Evolutionary conservation across 2,888 invertebrate species (phyloP).

Genomic region (Papilio protenor): DNA sequence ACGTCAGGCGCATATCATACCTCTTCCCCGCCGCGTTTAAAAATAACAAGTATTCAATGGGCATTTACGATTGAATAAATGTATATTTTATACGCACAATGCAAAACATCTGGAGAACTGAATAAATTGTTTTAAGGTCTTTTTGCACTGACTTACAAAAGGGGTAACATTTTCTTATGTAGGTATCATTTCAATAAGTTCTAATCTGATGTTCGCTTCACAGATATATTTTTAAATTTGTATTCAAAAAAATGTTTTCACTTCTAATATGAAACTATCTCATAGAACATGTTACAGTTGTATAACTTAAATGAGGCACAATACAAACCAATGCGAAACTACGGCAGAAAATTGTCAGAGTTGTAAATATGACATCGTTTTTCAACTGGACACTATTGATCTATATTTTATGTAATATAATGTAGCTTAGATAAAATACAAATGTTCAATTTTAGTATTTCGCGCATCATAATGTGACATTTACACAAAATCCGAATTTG

Average conservation of each 20-base stretch:
- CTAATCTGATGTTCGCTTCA: neutral
- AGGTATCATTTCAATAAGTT: neutral
- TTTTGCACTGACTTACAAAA: neutral
- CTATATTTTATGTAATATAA: neutral
- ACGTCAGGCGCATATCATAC: conserved; percentile 32
- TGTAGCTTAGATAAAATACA: neutral
- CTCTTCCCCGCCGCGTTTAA: conserved; percentile 29
- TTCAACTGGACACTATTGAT: conserved; percentile 1
- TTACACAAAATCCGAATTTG: neutral
- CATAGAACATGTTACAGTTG: neutral
- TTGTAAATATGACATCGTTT: conserved; percentile 14
- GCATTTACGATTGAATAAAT: conserved; percentile 8
- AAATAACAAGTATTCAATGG: conserved; percentile 35
- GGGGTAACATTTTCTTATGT: neutral
- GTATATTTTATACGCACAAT: conserved; percentile 1
- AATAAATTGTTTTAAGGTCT: conserved; percentile 9
- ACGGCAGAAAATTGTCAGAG: neutral
- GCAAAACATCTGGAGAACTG: neutral
- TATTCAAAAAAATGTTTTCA: neutral
- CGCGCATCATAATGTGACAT: neutral
- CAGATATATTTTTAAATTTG: neutral
- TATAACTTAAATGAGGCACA: conserved; percentile 2
- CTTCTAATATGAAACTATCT: neutral
- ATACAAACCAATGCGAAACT: conserved; percentile 10
- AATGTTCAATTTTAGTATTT: neutral